These are phyloP conservation scores for Lasaia peninsularis DNA, from an alignment of 1,140 invertebrate genomes.

Conservation along the genomic window DNA sequence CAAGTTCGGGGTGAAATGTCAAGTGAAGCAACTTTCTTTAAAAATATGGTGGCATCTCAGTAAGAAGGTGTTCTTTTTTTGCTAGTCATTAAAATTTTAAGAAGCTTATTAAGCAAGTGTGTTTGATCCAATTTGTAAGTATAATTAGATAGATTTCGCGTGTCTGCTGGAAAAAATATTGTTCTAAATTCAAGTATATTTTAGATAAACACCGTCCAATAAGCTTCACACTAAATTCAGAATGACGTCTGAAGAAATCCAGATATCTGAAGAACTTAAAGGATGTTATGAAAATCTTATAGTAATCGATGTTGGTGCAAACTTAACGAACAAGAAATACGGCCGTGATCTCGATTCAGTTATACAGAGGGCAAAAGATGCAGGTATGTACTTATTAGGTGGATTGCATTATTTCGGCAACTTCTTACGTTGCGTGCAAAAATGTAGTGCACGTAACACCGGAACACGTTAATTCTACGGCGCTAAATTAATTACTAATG, in stretches of 20 bases:
- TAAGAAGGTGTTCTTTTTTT: conserved; percentile 59
- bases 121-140: conserved; percentile 75
- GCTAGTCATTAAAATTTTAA: conserved; percentile 60
- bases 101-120: conserved; percentile 73
- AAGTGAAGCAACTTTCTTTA: conserved; percentile 27
- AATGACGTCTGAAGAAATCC: conserved; percentile 74
- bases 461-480: conserved; percentile 30
- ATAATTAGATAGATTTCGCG: conserved; percentile 7
- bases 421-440: conserved; percentile 33
- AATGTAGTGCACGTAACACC: conserved; percentile 31
- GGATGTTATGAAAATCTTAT: conserved; percentile 90
- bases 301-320: conserved; percentile 94
- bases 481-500: conserved; percentile 26
- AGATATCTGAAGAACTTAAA: conserved; percentile 67
- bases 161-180: not conserved
- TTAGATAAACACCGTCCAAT: conserved; percentile 69
- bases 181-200: conserved; percentile 22
- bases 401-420: conserved; percentile 13
- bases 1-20: not conserved
- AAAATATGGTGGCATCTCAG: conserved; percentile 73
- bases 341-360: conserved; percentile 94
- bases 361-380: conserved; percentile 93
- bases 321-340: conserved; percentile 97
- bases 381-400: conserved; percentile 79
- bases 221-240: conserved; percentile 68